phyloP scores from a whole-genome alignment of 2,888 invertebrate genomes.

The Rutpela maculata region DNA sequence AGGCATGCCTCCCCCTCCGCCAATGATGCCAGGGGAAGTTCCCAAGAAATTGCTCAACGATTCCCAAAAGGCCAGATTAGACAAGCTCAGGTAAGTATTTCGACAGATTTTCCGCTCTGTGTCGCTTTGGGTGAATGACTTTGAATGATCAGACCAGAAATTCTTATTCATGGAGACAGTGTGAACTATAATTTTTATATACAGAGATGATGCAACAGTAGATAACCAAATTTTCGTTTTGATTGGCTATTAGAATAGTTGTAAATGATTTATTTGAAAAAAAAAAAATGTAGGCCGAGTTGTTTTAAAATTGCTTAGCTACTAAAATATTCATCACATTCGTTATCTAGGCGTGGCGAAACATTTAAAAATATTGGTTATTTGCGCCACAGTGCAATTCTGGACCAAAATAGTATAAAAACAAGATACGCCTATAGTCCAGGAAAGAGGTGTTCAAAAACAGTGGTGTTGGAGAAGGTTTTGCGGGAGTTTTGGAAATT shows the following conservation, averaged over 20 bases:
- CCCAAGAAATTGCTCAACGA: constrained; percentile 75
- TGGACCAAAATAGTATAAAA: too few relatives aligned
- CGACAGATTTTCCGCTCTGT: background rate
- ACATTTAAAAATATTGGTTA: too few relatives aligned
- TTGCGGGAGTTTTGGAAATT: too few relatives aligned
- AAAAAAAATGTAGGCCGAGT: background rate
- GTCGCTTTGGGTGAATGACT: background rate
- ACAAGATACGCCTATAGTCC: too few relatives aligned
- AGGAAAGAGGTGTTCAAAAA: too few relatives aligned
- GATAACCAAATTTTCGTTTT: background rate
- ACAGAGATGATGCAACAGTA: too few relatives aligned
- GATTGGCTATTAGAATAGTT: background rate
- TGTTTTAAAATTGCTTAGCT: background rate
- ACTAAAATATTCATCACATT: background rate
- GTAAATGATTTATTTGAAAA: background rate
- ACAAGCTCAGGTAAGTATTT: constrained; percentile 78
- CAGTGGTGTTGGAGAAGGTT: too few relatives aligned
- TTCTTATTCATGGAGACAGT: background rate
- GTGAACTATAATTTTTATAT: too few relatives aligned
- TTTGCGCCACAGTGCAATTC: too few relatives aligned
- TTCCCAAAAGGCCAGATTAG: constrained; percentile 81
- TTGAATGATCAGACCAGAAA: background rate
- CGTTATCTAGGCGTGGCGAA: too few relatives aligned
- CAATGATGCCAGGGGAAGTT: constrained; percentile 79
- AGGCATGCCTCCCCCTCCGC: constrained; percentile 83